Evolutionary conservation across 64 coral and sea anemone species (phyloP).

Genomic region (Hydrozoanthus tunicans): DNA sequence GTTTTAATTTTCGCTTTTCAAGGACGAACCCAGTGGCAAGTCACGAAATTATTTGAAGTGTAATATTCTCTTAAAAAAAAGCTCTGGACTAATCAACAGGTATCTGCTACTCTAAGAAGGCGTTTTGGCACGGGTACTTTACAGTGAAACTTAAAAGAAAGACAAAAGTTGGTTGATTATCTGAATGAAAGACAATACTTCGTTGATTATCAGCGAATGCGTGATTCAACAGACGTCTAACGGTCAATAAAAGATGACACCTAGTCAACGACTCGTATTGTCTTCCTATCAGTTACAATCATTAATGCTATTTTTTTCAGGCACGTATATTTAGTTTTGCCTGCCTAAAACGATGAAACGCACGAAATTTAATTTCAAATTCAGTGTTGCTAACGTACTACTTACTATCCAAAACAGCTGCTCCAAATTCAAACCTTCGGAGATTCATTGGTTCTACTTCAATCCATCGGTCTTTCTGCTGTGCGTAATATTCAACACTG

Average conservation of each 20-base stretch:
- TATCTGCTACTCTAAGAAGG: too few relatives aligned
- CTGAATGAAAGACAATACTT: neutral
- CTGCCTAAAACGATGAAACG: neutral
- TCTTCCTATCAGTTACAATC: neutral
- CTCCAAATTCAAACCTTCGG: slow-evolving; percentile 91
- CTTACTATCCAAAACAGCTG: slow-evolving; percentile 83
- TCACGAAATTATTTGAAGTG: too few relatives aligned
- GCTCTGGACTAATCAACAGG: too few relatives aligned
- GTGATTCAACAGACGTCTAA: neutral
- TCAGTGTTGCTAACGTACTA: neutral
- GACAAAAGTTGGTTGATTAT: too few relatives aligned
- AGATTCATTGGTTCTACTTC: slow-evolving; percentile 84
- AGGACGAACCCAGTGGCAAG: too few relatives aligned
- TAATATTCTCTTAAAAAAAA: too few relatives aligned
- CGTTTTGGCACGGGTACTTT: too few relatives aligned
- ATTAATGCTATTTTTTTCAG: neutral
- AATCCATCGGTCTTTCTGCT: slow-evolving; percentile 71
- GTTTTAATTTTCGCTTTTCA: too few relatives aligned
- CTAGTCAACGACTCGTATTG: slow-evolving; percentile 1
- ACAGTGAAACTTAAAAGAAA: too few relatives aligned
- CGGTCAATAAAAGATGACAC: slow-evolving; percentile 26
- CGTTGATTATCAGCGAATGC: neutral
- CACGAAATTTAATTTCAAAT: neutral
- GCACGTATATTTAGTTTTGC: neutral
- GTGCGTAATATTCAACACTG: slow-evolving; percentile 86